Base-by-base conservation (phyloP, 2,113 vertebrate genomes). In the Micronycteris hirsuta region DNA sequence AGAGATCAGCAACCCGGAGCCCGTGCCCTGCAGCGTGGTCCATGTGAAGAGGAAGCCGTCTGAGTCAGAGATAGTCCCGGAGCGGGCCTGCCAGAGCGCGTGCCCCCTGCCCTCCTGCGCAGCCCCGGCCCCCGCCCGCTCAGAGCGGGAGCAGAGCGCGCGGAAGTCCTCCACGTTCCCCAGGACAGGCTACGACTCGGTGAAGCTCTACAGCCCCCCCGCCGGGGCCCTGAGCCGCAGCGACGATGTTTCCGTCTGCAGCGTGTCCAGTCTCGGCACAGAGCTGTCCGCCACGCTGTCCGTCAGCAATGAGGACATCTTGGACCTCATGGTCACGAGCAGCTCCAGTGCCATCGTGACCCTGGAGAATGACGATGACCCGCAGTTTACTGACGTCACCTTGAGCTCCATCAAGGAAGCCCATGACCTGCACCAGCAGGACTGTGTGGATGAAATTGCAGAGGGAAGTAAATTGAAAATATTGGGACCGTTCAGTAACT, bases 321-420 rank as follows among this genome's bases (percentile, higher is more conserved):
- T 99, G 97, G 99, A 99, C 97, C 99, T 99, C 22, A 98, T 99
- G 83, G 99, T 99, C 97, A 99, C 99, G 0, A 99, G 99, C 6
- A 99, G 98, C 97, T 99, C 99, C 33, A 99, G 99, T 43, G 99
- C 99, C 41, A 99, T 99, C 7, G 99, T 99, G 94, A 99, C 98
- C 89, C 98, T 99, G 8, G 99, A 99, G 98, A 99, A 98, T 0
- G 99, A 99, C 0, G 98, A 99, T 3, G 95, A 99, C 90, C 92
- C 96, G 0, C 98, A 98, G 76, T 99, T 99, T 95, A 99, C 98
- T 0, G 99, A 99, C 0, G 98, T 99, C 70, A 98, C 98, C 19
- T 94, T 99, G 91, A 98, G 98, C 24, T 98, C 99, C 2, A 65
- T 92, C 0, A 98, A 95, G 81, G 98, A 98, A 28, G 58, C 33